Percentiles rank a stretch among this genome's conserved stretches.
Evolutionary conservation across 2,888 invertebrate genomes (phyloP).

Genomic region (Drosophila greeni): DNA sequence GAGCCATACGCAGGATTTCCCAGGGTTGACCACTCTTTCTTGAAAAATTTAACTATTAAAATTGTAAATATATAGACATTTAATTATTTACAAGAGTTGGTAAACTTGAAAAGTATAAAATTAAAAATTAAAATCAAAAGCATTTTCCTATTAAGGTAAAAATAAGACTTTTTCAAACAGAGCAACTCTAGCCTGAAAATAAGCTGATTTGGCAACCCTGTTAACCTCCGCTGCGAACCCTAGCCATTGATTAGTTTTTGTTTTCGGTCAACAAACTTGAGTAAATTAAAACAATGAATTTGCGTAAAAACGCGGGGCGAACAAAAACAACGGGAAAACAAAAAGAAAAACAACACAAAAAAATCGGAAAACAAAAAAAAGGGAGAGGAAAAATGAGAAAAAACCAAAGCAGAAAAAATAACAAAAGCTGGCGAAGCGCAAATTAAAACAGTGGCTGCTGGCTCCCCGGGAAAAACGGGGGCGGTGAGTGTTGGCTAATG

Average conservation of each 20-base stretch:
- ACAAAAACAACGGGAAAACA: conserved; percentile 31
- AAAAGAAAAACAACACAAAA: conserved; percentile 21
- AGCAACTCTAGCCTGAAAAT: background rate
- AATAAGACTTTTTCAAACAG: background rate
- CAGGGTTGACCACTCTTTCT: background rate
- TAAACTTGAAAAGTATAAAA: too few relatives aligned
- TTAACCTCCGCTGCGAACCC: conserved; percentile 20
- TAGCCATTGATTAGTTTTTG: conserved; percentile 67
- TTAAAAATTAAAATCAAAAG: background rate
- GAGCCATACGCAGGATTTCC: background rate
- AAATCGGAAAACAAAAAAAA: conserved; percentile 12
- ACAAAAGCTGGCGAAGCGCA: conserved; percentile 50
- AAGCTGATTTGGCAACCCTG: background rate
- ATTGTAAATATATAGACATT: too few relatives aligned
- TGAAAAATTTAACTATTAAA: too few relatives aligned
- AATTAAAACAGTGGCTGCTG: conserved; percentile 60
- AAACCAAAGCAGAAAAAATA: conserved; percentile 36
- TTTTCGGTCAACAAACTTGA: conserved; percentile 70
- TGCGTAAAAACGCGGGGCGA: conserved; percentile 60
- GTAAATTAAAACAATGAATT: conserved; percentile 73
- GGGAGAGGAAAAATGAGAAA: conserved; percentile 28
- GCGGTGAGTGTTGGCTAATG: background rate
- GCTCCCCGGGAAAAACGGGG: conserved; percentile 7
- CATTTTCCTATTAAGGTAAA: background rate
- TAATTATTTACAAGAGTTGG: too few relatives aligned